Evolutionary conservation across 1,140 invertebrate genomes (phyloP).

Genomic region (Drosophila mauritiana): DNA sequence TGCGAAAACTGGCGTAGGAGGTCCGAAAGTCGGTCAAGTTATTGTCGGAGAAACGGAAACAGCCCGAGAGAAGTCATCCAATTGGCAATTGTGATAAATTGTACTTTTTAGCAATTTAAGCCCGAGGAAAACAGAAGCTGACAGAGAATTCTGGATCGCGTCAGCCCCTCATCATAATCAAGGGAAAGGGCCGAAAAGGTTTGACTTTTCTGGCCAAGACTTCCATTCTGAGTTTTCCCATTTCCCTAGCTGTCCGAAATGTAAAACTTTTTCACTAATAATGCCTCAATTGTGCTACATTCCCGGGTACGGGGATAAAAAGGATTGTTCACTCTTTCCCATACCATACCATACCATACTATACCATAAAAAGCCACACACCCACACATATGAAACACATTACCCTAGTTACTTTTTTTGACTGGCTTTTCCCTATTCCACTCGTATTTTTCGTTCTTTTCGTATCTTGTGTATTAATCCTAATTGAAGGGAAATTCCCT

Average conservation of each 20-base stretch:
- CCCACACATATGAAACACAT: constrained; percentile 57
- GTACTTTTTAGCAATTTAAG: constrained; percentile 80
- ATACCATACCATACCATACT: too few species aligned
- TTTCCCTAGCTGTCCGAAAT: constrained; percentile 26
- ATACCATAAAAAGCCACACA: constrained; percentile 1
- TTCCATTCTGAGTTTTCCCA: constrained; percentile 19
- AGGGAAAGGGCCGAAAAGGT: constrained; percentile 37
- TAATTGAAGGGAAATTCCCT: constrained; percentile 82
- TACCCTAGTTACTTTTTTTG: constrained; percentile 67
- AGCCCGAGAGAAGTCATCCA: constrained; percentile 45
- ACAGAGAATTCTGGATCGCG: constrained; percentile 14
- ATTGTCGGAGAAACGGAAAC: constrained; percentile 8
- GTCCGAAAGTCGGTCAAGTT: constrained; percentile 38
- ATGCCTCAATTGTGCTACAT: constrained; percentile 79
- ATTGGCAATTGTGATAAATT: constrained; percentile 82
- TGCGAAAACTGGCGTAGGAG: constrained; percentile 33
- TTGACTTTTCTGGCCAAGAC: constrained; percentile 27
- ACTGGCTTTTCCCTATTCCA: constrained; percentile 20
- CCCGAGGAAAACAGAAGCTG: constrained; percentile 23
- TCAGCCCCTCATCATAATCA: constrained; percentile 68
- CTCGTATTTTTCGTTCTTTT: constrained; percentile 32
- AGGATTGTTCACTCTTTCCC: constrained; percentile 17
- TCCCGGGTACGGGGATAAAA: constrained; percentile 28
- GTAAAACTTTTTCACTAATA: constrained; percentile 81
- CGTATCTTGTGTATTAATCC: constrained; percentile 82